phyloP scores from a whole-genome alignment of 2,797 vertebrate species.

The Etheostoma perlongum region DNA sequence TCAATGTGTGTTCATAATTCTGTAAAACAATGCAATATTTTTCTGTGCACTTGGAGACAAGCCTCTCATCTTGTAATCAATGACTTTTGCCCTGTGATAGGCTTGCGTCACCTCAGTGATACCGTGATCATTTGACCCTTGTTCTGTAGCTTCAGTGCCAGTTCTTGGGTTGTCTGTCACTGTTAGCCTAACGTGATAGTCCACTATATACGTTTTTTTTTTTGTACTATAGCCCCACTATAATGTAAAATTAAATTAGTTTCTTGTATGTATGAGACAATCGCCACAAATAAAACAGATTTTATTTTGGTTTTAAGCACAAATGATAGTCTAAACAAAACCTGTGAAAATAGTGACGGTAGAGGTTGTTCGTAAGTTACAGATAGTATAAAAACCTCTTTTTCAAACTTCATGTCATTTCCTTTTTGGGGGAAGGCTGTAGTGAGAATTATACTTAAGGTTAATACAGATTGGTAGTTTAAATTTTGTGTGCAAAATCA shows the following conservation, averaged over 20 bases:
- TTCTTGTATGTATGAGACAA: conserved; percentile 7
- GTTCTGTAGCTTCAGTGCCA: conserved; percentile 42
- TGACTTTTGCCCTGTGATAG: conserved; percentile 70
- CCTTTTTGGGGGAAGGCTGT: background rate
- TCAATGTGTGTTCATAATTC: background rate
- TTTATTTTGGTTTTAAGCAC: background rate
- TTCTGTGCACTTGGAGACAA: conserved; percentile 14
- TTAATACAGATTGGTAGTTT: background rate
- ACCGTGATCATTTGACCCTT: conserved; percentile 74
- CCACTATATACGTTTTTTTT: background rate
- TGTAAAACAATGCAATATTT: conserved; percentile 17
- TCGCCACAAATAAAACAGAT: background rate
- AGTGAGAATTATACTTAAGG: background rate
- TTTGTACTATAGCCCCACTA: background rate
- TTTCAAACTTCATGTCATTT: background rate
- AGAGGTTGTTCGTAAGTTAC: background rate
- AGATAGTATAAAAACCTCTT: background rate
- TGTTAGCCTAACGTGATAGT: background rate
- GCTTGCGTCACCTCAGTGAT: conserved; percentile 64
- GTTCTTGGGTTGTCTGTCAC: conserved; percentile 8
- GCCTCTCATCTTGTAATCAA: conserved; percentile 39
- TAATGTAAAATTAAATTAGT: background rate
- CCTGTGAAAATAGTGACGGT: background rate
- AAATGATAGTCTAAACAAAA: background rate
- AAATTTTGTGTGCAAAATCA: background rate